Base-by-base conservation (phyloP, 1,140 invertebrate species). In the Lutraria rhynchaena region DNA sequence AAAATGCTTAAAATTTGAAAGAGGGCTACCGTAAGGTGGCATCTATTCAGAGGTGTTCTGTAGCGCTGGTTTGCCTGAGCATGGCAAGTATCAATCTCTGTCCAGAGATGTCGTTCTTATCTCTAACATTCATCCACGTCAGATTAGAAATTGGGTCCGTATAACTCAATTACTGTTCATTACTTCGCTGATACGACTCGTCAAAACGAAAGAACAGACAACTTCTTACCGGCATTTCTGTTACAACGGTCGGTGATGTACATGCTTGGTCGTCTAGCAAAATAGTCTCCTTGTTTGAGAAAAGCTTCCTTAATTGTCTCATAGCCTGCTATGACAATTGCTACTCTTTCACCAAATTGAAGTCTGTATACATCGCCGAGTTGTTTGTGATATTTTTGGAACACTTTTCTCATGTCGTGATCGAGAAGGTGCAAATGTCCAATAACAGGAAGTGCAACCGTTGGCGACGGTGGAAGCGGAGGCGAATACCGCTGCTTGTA, bases 271-370 rank as follows among this genome's bases (percentile, higher is more conserved):
- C 73, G 22, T 17, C 41, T 44, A 0, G 27, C 22, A 44, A 76
- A 76, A 17, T 44, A n/a, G 4, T 76, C 73, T 9, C 46, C 44
- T 3, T 63, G 41, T 55, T 76, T 76, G 9, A 33, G 19, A 44
- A 76, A 76, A 35, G 73, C 73, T n/a, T 76, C 73, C 29, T 49
- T 63, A 7, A 76, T 41, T 17, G 46, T 35, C 1, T 76, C 44
- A 63, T 76, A 76, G 9, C 73, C 58, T 3, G 29, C 31, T 3
- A 76, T 15, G 0, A 76, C 44, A 24, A 76, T 55, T 9, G n/a
- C 35, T 29, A 63, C 24, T 19, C 41, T 31, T n/a, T 37, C 31
- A 3, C 73, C 73, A 33, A 60, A 76, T 19, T 55, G 13, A 13
- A 78, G 19, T 13, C 46, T 37, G 24, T 53, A 78, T 44, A 78